Conservation (phyloP, 1,140 invertebrate genomes). For the Drosophila virilis region DNA sequence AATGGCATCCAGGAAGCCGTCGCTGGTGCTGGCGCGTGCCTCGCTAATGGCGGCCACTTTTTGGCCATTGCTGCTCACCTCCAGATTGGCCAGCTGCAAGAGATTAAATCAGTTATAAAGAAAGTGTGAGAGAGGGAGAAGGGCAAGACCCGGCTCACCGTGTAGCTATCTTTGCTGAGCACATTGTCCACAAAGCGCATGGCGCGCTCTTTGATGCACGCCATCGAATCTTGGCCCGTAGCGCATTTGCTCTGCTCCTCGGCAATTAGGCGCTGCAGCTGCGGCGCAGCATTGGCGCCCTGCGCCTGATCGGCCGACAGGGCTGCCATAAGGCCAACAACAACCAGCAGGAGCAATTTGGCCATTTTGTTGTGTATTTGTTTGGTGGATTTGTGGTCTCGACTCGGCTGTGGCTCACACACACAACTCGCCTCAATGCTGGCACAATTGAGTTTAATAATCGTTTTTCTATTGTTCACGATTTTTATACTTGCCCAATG, state of each 20-base stretch:
- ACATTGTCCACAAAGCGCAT: slow-evolving; percentile 91
- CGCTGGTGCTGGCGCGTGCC: slow-evolving; percentile 85
- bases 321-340: slow-evolving; percentile 50
- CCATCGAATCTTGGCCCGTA: slow-evolving; percentile 90
- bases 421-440: slow-evolving; percentile 78
- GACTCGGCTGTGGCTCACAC: slow-evolving; percentile 38
- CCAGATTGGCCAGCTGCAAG: slow-evolving; percentile 85
- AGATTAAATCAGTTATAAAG: too few relatives aligned
- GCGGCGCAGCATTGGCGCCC: slow-evolving; percentile 87
- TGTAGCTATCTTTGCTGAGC: slow-evolving; percentile 90
- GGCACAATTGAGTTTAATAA: slow-evolving; percentile 84
- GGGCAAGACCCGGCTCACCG: slow-evolving; percentile 85
- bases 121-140: not conserved
- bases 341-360: slow-evolving; percentile 62
- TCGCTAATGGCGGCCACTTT: slow-evolving; percentile 84
- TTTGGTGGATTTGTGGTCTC: slow-evolving; percentile 10
- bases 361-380: slow-evolving; percentile 55
- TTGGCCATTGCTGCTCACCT: slow-evolving; percentile 89
- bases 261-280: slow-evolving; percentile 89
- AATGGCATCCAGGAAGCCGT: slow-evolving; percentile 86
- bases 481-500: slow-evolving; percentile 84
- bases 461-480: slow-evolving; percentile 84
- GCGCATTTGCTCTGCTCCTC: slow-evolving; percentile 90
- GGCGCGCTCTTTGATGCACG: slow-evolving; percentile 92
- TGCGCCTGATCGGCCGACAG: slow-evolving; percentile 39